These are phyloP conservation scores for Cerastis leucographa DNA, from an alignment of 2,888 invertebrate genomes.

Conservation along the genomic window DNA sequence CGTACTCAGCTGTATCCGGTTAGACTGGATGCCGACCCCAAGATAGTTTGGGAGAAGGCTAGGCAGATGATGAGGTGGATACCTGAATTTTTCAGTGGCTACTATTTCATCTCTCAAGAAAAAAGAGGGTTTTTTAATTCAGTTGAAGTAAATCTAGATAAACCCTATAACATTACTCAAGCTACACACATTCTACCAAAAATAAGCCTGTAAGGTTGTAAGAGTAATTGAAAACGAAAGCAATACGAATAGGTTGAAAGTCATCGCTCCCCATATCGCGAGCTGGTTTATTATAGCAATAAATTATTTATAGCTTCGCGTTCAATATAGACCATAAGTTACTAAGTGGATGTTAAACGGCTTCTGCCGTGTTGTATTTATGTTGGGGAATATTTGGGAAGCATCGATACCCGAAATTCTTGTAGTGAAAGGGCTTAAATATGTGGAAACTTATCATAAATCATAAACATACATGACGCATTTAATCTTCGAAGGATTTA, in stretches of 20 bases:
- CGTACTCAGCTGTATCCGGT: too few relatives aligned
- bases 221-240: constrained; percentile 29
- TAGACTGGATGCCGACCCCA: too few relatives aligned
- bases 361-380: constrained; percentile 36
- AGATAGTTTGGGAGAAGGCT: too few relatives aligned
- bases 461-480: not conserved
- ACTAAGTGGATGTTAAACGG: constrained; percentile 54
- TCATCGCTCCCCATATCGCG: constrained; percentile 48
- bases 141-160: constrained; percentile 4
- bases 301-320: constrained; percentile 58
- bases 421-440: not conserved
- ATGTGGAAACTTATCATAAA: constrained; percentile 5
- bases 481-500: not conserved
- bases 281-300: constrained; percentile 55
- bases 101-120: not conserved
- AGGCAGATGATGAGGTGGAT: too few relatives aligned
- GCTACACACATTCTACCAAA: not conserved
- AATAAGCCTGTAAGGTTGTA: constrained; percentile 2
- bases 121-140: not conserved
- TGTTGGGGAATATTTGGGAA: constrained; percentile 28
- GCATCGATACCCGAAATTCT: not conserved
- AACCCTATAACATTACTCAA: not conserved
- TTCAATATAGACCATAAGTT: constrained; percentile 55
- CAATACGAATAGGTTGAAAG: constrained; percentile 33
- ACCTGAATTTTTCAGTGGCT: too few relatives aligned